Evolutionary conservation across 1,140 invertebrate genomes (phyloP).

Genomic region (Drosophila setifemur): DNA sequence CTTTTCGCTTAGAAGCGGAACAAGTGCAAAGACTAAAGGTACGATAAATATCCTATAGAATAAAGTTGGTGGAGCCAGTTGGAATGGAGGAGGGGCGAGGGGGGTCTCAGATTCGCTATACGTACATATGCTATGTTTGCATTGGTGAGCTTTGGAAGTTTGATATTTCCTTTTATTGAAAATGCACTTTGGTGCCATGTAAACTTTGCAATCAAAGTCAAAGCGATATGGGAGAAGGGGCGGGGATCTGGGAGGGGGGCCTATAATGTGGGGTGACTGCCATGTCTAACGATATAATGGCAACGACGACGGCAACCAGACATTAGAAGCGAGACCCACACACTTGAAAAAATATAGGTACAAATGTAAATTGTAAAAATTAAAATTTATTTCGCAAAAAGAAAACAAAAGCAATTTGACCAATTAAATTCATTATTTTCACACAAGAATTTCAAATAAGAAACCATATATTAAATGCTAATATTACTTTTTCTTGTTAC

Average conservation of each 20-base stretch:
- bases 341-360: neutral
- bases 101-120: slow-evolving; percentile 8
- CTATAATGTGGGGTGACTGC: slow-evolving; percentile 43
- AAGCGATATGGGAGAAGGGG: neutral
- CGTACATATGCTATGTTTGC: slow-evolving; percentile 38
- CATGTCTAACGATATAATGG: slow-evolving; percentile 77
- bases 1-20: slow-evolving; percentile 27
- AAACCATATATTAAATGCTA: too few relatives aligned
- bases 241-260: neutral
- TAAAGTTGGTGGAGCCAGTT: slow-evolving; percentile 11
- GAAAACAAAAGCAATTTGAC: too few relatives aligned
- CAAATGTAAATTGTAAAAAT: too few relatives aligned
- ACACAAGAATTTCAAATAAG: too few relatives aligned
- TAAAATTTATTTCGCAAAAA: neutral
- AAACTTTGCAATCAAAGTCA: slow-evolving; percentile 78
- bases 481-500: too few relatives aligned
- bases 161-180: slow-evolving; percentile 80
- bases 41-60: slow-evolving; percentile 57
- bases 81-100: slow-evolving; percentile 1
- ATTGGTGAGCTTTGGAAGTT: slow-evolving; percentile 54
- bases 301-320: slow-evolving; percentile 67
- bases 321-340: slow-evolving; percentile 54
- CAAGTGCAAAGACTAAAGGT: slow-evolving; percentile 72
- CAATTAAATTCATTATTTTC: too few relatives aligned
- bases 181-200: slow-evolving; percentile 79